A percentile compares a stretch with the other conserved stretches of the same genome.
Conservation (phyloP, 1,140 invertebrate genomes). For the Meloidogyne floridensis region DNA sequence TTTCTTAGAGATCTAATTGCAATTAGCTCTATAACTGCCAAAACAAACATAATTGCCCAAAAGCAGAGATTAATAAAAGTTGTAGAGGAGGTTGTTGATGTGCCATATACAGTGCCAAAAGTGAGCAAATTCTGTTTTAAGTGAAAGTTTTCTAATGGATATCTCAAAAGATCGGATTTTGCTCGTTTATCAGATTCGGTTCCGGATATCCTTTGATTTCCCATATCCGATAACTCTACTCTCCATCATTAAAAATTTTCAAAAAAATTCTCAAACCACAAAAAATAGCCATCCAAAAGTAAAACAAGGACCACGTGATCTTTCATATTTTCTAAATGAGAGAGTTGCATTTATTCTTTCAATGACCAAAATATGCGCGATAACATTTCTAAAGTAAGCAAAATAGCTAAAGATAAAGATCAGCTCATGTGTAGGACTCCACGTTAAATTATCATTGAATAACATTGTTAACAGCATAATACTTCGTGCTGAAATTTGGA, state of each 20-base stretch:
- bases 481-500: not conserved
- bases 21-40: not conserved
- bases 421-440: not conserved
- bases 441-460: not conserved
- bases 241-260: not conserved
- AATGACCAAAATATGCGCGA: conserved; percentile 19
- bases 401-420: not conserved
- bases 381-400: conserved; percentile 6
- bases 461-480: conserved; percentile 1
- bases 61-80: not conserved
- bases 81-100: not conserved
- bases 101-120: not conserved
- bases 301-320: not conserved
- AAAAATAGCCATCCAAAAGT: conserved; percentile 2
- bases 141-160: not conserved
- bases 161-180: too few relatives aligned
- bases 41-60: not conserved
- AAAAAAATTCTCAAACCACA: conserved; percentile 11
- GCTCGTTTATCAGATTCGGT: too few relatives aligned
- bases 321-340: conserved; percentile 1
- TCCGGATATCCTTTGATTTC: too few relatives aligned
- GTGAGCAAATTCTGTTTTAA: not conserved
- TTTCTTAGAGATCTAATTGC: not conserved
- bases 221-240: too few relatives aligned
- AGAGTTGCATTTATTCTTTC: conserved; percentile 21